Evolutionary conservation across 2,888 invertebrate genomes (phyloP), one percentile per base, ranked within the genome.

Genomic region (Dolichopus griseipennis): DNA sequence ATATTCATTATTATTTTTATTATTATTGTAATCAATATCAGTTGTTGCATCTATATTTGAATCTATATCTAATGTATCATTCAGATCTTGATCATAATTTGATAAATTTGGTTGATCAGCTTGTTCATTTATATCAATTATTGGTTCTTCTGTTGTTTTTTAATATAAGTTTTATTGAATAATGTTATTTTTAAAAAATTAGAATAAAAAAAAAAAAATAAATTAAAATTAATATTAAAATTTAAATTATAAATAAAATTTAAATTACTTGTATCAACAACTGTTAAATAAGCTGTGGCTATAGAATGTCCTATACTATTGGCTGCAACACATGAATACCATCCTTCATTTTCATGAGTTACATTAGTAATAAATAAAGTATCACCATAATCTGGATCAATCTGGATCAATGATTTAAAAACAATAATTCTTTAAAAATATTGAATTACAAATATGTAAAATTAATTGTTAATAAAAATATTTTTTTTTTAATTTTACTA

Each of bases 291-390:
- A 65, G 93, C 95, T 73, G 87, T 89, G 67, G 90, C 90, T 6
- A 86, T 85, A 0, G 91, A 87, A 70, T 86, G 87, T 0, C 97
- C 97, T 64, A 97, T 83, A 63, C 88, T 87, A 78, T 97, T 98
- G 52, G 91, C 88, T 1, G 94, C 97, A 0, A 96, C 86, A 79
- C 98, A 99, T 0, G 95, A 92, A 77, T 98, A 98, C 92, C 95
- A 95, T 7, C 97, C 98, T 79, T 94, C 93, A 75, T 96, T 90
- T 33, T 90, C 89, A 72, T 89, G 85, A 0, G 95, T 93, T 0
- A 96, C 93, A 79, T 98, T 97, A 73, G 85, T 84, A 64, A 98
- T 83, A 63, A 88, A 86, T 67, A 97, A 82, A 33, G 88, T 83
- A 78, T 95, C 92, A 0, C 92, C 89, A 75, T 82, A 83, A 71